Conservation (phyloP, 2,113 vertebrate genomes). For the Rhizomys pruinosus region DNA sequence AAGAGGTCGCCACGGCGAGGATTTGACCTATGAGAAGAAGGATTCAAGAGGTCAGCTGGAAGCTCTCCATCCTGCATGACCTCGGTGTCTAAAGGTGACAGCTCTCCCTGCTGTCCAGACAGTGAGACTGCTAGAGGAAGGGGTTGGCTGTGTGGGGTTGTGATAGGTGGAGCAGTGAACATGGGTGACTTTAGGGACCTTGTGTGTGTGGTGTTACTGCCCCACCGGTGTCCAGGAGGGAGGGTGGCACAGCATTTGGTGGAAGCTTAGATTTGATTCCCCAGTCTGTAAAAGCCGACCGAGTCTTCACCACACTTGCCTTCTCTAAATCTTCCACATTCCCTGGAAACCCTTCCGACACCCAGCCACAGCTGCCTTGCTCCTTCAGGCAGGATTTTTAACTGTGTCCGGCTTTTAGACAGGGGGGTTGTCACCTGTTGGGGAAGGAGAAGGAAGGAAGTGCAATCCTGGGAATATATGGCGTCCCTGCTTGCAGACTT, state of each 20-base stretch:
- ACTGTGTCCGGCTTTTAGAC: not conserved
- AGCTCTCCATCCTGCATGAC: not conserved
- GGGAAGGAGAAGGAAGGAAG: not conserved
- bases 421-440: not conserved
- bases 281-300: accelerated
- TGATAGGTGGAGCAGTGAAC: not conserved
- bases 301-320: accelerated
- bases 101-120: not conserved
- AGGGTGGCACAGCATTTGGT: accelerated
- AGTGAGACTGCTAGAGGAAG: not conserved
- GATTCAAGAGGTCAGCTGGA: not conserved
- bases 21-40: not conserved
- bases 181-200: accelerated
- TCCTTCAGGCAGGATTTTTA: not conserved
- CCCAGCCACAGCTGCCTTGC: not conserved
- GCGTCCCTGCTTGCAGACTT: accelerated
- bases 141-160: not conserved
- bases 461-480: accelerated
- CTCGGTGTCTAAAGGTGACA: accelerated
- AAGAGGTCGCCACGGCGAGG: not conserved
- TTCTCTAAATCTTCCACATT: not conserved
- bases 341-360: not conserved
- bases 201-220: accelerated
- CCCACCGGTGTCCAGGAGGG: accelerated
- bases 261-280: not conserved